Base-by-base conservation (phyloP, 2,113 vertebrate species). In the Perognathus longimembris region DNA sequence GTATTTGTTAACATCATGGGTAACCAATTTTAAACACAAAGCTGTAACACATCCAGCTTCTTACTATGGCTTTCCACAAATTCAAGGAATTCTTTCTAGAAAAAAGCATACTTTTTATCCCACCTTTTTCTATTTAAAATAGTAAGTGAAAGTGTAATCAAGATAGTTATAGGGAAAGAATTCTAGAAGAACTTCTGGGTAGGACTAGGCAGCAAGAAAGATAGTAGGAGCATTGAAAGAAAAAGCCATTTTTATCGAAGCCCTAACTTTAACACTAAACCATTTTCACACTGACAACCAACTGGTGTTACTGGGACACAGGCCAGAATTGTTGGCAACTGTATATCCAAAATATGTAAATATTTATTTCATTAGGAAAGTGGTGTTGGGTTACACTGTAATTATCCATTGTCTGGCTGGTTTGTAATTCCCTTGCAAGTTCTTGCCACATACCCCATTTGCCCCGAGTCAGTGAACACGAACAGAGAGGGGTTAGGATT, bases 281-380 rank as follows among this genome's bases (percentile, higher is more conserved):
- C 8, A 22, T 40, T 89, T 90, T 59, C 28, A 54, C 42, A 54
- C 40, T 50, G 67, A 92, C 89, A 85, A 87, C 38, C 59, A 82
- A 75, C 30, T 77, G 67, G 61, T 18, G 64, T 34, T 34, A 32
- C 4, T 8, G 21, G 88, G 88, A 26, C 64, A 63, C 94, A 4
- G 42, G 85, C 76, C 61, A 82, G 45, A 85, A 50, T 34, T 89
- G 17, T 38, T 93, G 67, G 96, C 88, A 94, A 97, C 66, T 76
- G 24, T 94, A 88, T 91, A 89, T 61, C 45, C 36, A 64, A 81
- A 96, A 64, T 77, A 82, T n/a, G 75, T 54, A 93, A 92, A 64
- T 79, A 64, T 85, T 75, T 80, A 71, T 74, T 92, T 81, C 78
- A 79, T 87, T 91, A 64, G 38, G 38, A 80, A 57, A 34, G 50